A percentile compares a stretch with the other conserved stretches of the same genome.
phyloP scores from a whole-genome alignment of 2,888 invertebrate species.

The Spialia ferax region DNA sequence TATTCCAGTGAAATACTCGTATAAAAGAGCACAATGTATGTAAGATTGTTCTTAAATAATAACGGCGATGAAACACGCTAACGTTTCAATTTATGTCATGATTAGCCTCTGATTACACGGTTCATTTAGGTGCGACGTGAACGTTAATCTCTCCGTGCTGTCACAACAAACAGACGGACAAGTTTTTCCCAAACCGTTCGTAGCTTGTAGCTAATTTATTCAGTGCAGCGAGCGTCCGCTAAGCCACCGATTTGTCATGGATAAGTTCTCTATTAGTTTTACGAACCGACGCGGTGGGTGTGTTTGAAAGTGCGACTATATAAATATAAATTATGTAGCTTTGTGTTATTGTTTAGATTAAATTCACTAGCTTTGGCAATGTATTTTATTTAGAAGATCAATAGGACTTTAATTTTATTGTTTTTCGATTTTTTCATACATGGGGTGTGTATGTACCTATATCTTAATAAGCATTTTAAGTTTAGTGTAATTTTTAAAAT shows the following conservation, averaged over 20 bases:
- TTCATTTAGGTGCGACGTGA: slow-evolving; percentile 46
- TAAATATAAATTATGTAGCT: too few species aligned
- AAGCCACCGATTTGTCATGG: slow-evolving; percentile 74
- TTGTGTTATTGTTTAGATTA: slow-evolving; percentile 14
- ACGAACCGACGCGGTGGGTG: slow-evolving; percentile 49
- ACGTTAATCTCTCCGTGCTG: slow-evolving; percentile 48
- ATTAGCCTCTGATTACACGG: slow-evolving; percentile 48
- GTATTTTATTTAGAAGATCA: not conserved
- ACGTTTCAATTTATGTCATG: slow-evolving; percentile 47
- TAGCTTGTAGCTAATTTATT: slow-evolving; percentile 67
- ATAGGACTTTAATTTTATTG: not conserved
- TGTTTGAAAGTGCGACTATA: slow-evolving; percentile 5
- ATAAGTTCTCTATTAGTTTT: slow-evolving; percentile 70
- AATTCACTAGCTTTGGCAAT: not conserved
- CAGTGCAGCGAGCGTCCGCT: slow-evolving; percentile 63
- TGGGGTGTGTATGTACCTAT: too few species aligned
- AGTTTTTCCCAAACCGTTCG: slow-evolving; percentile 52
- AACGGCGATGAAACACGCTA: slow-evolving; percentile 29
- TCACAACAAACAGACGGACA: slow-evolving; percentile 53
- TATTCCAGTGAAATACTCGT: not conserved
- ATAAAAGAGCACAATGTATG: not conserved
- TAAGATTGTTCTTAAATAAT: slow-evolving; percentile 7
- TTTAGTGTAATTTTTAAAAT: too few species aligned
- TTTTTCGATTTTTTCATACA: not conserved
- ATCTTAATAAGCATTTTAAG: too few species aligned